Base-by-base conservation (phyloP, 2,888 invertebrate genomes). In the Slavum lentiscoides region DNA sequence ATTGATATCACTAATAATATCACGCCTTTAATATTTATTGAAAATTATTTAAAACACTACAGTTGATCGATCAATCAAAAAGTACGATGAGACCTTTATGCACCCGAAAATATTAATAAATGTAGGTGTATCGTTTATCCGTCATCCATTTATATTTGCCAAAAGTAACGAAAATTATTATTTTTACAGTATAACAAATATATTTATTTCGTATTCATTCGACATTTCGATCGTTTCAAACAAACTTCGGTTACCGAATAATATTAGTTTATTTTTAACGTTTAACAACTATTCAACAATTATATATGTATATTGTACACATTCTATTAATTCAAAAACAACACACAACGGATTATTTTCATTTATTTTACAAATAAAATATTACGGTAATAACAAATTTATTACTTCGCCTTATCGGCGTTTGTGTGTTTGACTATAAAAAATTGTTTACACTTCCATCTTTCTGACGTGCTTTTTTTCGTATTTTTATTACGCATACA, bases 401-500 rank as follows among this genome's bases (percentile, higher is more conserved):
- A 73, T 73, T 61, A 61, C 43, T 19, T 17, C 2, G 17, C 15
- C 72, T 59, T 72, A 72, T 72, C 39, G 43, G 9, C 15, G 37
- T 53, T 70, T 39, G 58, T 70, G 9, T 72, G 39, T 72, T 72
- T 72, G 39, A 72, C 59, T 72, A 39, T 72, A 72, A 72, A 72
- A 72, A 43, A 37, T 17, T 21, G 70, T 59, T 72, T 72, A 59
- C 43, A 59, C 59, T 72, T 72, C 59, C 21, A 72, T 72, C 21
- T 39, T 72, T 72, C 59, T 39, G 72, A 59, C 59, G 21, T 70
- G 58, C 39, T 72, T 59, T 66, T 66, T 72, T 30, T 30, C 1
- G 30, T 30, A 30, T 30, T 30, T 72, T 72, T 72, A 72, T 72
- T 72, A 72, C 59, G 59, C 21, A 43, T 72, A 59, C 61, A 73